Evolutionary conservation across 2,113 vertebrate species (phyloP), one percentile per base, ranked within the genome.

Genomic region (Monopterus albus): DNA sequence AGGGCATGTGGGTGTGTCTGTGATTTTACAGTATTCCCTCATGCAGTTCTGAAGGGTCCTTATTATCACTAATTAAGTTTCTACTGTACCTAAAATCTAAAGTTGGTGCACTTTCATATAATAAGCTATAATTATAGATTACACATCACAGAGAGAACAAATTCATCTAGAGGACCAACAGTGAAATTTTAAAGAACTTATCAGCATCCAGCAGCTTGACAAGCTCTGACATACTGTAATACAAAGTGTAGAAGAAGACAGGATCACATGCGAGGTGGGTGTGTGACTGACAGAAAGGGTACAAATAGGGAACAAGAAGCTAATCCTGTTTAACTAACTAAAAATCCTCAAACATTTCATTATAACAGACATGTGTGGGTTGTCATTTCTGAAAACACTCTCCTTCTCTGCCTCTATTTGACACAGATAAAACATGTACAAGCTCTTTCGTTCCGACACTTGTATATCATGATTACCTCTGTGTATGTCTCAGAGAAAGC

Each of bases 311-410:
- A 65, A 61, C 76, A 75, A 71, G 75, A 53, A 53, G 75, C 58
- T 87, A 88, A 90, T 89, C 85, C 80, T 39, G 45, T 87, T 86
- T 86, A 84, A 91, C 89, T 83, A 84, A 81, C 71, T 72, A 63
- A 80, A 84, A 84, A 77, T 76, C 72, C 75, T 51, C 50, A 6
- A 58, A 58, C 64, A 26, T 81, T 68, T 79, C 64, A 73, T 82
- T 73, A 79, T 46, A 83, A 60, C 56, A 51, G 63, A 55, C 33
- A 14, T 8, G 31, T 45, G 55, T 51, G 64, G 28, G 72, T 47
- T 69, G 72, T 70, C 45, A 53, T 80, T 75, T 83, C 66, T 28
- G 70, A 84, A 73, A 79, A 20, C 36, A 42, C 56, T n/a, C 61
- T 49, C 38, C 40, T 53, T 26, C 47, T 40, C 31, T 47, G 65